Evolutionary conservation across 2,797 vertebrate genomes (phyloP).

Genomic region (Melanotaenia boesemani): DNA sequence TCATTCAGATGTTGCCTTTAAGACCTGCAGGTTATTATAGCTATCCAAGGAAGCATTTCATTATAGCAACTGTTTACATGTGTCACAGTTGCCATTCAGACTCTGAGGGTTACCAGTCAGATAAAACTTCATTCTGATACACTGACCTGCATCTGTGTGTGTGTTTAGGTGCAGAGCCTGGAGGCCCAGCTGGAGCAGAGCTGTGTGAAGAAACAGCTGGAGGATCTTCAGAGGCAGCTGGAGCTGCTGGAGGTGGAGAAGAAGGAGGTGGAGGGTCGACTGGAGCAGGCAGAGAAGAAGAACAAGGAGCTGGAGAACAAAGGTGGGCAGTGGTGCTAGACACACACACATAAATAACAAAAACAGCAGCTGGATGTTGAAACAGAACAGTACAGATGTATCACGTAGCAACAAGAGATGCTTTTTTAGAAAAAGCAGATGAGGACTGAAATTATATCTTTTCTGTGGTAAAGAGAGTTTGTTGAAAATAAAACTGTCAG

Average conservation of each 20-base stretch:
- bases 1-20: too few relatives aligned
- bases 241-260: constrained; percentile 84
- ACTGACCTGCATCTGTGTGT: neutral
- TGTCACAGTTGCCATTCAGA: too few relatives aligned
- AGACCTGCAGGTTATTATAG: too few relatives aligned
- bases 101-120: neutral
- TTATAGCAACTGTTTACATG: too few relatives aligned
- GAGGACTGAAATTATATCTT: too few relatives aligned
- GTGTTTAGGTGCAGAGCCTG: constrained; percentile 76
- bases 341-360: neutral
- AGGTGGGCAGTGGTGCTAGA: constrained; percentile 61
- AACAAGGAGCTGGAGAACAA: constrained; percentile 73
- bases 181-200: constrained; percentile 78
- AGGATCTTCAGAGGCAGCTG: constrained; percentile 80
- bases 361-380: neutral
- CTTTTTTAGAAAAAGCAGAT: neutral
- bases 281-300: constrained; percentile 77
- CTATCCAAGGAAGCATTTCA: too few relatives aligned
- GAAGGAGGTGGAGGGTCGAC: constrained; percentile 79
- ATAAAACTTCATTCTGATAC: neutral
- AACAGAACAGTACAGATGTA: neutral
- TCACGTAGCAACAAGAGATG: constrained; percentile 18
- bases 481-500: too few relatives aligned
- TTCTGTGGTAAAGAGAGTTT: too few relatives aligned
- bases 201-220: constrained; percentile 73